Evolutionary conservation across 2,797 vertebrate genomes (phyloP).

Genomic region (Anomalospiza imberbis): DNA sequence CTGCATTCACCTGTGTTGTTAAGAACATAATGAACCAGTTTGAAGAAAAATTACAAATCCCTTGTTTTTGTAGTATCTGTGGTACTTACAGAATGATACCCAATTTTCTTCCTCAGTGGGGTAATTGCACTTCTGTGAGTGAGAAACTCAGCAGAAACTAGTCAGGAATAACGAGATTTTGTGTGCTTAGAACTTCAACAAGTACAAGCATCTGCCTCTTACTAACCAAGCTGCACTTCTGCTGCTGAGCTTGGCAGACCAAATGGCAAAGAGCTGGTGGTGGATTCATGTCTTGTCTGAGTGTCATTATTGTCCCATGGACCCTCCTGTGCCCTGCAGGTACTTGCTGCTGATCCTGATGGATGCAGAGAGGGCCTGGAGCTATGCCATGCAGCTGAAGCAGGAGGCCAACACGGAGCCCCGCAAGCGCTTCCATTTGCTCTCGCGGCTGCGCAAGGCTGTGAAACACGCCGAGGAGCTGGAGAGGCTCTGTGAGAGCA

Average conservation of each 20-base stretch:
- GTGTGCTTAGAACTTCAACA: neutral
- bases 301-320: neutral
- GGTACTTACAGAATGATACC: neutral
- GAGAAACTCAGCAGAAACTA: neutral
- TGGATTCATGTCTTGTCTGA: neutral
- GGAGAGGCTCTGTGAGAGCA: slow-evolving; percentile 93
- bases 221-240: neutral
- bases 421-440: slow-evolving; percentile 94
- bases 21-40: neutral
- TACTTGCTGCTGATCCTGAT: slow-evolving; percentile 93
- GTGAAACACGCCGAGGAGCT: slow-evolving; percentile 93
- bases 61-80: neutral
- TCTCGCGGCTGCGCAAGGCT: slow-evolving; percentile 92
- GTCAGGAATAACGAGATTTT: neutral
- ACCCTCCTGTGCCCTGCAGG: no score
- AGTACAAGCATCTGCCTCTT: neutral
- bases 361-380: slow-evolving; percentile 97
- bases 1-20: neutral
- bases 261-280: neutral
- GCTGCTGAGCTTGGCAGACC: neutral
- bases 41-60: neutral
- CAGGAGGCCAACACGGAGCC: slow-evolving; percentile 97
- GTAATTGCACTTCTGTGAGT: neutral
- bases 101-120: neutral
- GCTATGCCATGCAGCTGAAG: slow-evolving; percentile 98